These are phyloP conservation scores for Polymixis flavicincta DNA, from an alignment of 2,888 invertebrate species.

Conservation along the genomic window DNA sequence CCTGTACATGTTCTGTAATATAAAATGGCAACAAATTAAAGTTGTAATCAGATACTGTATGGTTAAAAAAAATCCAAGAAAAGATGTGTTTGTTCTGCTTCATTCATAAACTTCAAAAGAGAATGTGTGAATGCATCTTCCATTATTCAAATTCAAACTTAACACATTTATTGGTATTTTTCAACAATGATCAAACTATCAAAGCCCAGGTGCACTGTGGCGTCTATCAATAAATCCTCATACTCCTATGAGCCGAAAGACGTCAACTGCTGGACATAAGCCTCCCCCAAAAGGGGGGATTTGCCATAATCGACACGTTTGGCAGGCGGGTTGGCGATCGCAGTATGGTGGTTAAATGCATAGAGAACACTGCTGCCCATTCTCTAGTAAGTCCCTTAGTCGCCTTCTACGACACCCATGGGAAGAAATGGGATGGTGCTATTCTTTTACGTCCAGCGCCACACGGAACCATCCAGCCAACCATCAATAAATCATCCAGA, in stretches of 20 bases:
- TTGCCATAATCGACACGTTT: no score
- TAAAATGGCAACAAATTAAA: not conserved
- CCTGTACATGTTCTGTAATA: constrained; percentile 80
- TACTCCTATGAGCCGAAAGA: no score
- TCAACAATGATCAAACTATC: not conserved
- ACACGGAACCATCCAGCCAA: no score
- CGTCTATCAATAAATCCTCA: not conserved
- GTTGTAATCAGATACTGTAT: not conserved
- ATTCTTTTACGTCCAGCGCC: no score
- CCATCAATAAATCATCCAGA: not conserved
- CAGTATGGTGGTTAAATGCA: no score
- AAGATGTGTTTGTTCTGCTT: not conserved
- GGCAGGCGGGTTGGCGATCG: no score
- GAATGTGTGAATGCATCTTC: not conserved
- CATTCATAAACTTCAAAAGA: not conserved
- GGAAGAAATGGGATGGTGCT: no score
- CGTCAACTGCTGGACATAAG: no score
- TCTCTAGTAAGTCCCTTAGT: no score
- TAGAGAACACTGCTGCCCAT: no score
- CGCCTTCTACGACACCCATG: no score
- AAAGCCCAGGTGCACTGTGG: not conserved
- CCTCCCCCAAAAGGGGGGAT: no score
- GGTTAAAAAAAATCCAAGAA: not conserved
- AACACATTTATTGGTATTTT: not conserved
- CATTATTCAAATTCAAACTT: not conserved